Evolutionary conservation across 2,113 vertebrate species (phyloP), one percentile per base, ranked within the genome.

Genomic region (Calonectris borealis): DNA sequence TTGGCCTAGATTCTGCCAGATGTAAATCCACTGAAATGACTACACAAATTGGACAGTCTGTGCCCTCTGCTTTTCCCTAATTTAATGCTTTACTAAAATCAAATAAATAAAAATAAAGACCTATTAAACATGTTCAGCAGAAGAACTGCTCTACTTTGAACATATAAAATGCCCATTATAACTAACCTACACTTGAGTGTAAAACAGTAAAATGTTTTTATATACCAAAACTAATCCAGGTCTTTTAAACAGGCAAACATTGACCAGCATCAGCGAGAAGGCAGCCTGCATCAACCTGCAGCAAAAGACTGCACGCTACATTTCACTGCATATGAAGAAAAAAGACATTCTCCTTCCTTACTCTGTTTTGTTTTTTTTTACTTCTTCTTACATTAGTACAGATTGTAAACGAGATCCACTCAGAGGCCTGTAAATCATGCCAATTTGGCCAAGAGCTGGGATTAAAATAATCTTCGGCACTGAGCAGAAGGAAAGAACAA

Each of bases 1-100:
- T 84, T 94, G 95, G 86, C 94, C 96, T 89, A 84, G 80, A 96
- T 96, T 88, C 61, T 75, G 55, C 48, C 72, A 60, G 86, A 71
- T 60, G 69, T 48, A 83, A 96, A 95, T 84, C 92, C 79, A 51
- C 60, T 55, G 69, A 70, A 86, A 86, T 10, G 25, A 49, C 70
- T 40, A 31, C 54, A 86, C 61, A 48, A 72, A 86, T 49, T 36
- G 60, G 83, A 71, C 83, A 82, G 60, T n/a, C 73, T 75, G 61
- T 42, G 62, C 40, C 52, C 57, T 86, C 64, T 0, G 0, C 76
- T 75, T 40, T 83, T 16, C 60, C 51, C 57, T 55, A 55, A 52
- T 16, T 19, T 61, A 82, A 75, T 34, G n/a, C 48, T 55, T 78
- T 81, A 61, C 40, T 86, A 54, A 85, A 88, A 46, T 20, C 5